Base-by-base conservation (phyloP, 1,140 invertebrate species). In the Euwallacea similis region DNA sequence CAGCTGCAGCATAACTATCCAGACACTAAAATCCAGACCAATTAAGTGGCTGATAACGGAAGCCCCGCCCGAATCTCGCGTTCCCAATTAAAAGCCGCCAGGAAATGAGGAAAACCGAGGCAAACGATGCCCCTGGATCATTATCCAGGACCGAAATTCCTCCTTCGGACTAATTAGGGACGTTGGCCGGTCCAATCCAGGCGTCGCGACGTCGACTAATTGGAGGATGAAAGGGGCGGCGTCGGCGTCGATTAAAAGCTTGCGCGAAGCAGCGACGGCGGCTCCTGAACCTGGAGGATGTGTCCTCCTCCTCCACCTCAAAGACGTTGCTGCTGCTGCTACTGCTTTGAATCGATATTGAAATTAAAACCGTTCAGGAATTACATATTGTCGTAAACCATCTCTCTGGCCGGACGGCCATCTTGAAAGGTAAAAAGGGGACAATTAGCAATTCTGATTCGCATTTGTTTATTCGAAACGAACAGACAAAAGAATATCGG, bases 361-460 rank as follows among this genome's bases (percentile, higher is more conserved):
- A 64, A 64, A 64, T 56, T 41, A 33, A 33, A 33, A 33, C 21
- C 21, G 21, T 33, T 33, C 21, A 33, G 21, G 21, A 33, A 33
- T 33, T 33, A 33, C 21, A 33, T 33, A 33, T 33, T 33, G 21
- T 33, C 21, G 21, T 2, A 33, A 33, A 33, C 21, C 21, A 33
- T 33, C 21, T 33, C n/a, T 33, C 21, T 33, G 21, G 21, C 21
- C 21, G 21, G 21, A 33, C 76, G 69, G 76, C 76, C 76, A 78
- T 78, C 68, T 78, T 78, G 63, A 33, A 33, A 33, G 21, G 21
- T 33, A 33, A 33, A 33, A 33, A 33, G 21, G 13, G 7, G 33
- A 71, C 75, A 76, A 78, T 78, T 78, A 78, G 76, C 76, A 78
- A 78, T 78, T 78, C 76, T 76, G 76, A 78, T 70, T 76, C 71